A percentile compares a stretch with the other conserved stretches of the same genome.
These are phyloP conservation scores for Melipona quadrifasciata DNA, from an alignment of 1,140 invertebrate genomes.

Conservation along the genomic window DNA sequence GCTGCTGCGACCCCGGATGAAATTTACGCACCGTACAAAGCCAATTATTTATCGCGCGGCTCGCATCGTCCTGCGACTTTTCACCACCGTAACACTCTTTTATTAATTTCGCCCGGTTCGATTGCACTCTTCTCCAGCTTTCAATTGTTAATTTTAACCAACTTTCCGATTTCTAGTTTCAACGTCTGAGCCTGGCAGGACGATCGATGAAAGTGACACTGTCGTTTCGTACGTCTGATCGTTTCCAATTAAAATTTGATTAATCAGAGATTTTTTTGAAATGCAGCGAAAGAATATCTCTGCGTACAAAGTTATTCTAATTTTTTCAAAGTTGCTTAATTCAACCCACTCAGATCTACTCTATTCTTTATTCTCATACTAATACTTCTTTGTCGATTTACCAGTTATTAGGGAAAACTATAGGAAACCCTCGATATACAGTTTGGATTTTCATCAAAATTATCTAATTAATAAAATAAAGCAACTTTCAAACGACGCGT, in stretches of 20 bases:
- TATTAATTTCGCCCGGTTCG: not conserved
- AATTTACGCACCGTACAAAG: constrained; percentile 63
- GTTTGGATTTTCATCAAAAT: not conserved
- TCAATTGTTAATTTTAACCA: too few species aligned
- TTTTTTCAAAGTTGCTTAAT: not conserved
- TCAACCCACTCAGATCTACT: not conserved
- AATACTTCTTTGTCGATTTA: not conserved
- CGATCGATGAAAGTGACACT: too few species aligned
- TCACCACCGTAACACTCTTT: constrained; percentile 17
- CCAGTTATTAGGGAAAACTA: not conserved
- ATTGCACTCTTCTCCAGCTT: too few species aligned
- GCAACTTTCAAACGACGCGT: too few species aligned
- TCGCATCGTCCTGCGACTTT: constrained; percentile 21
- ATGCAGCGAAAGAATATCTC: too few species aligned
- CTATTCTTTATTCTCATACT: not conserved
- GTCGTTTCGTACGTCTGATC: too few species aligned
- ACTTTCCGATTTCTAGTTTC: too few species aligned
- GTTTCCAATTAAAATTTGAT: not conserved
- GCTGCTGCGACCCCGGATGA: constrained; percentile 4
- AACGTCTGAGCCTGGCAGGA: too few species aligned
- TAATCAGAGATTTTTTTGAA: not conserved
- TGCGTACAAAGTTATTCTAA: not conserved
- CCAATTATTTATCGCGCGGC: constrained; percentile 61
- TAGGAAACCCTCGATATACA: not conserved
- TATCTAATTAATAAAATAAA: too few species aligned